Evolutionary conservation across 2,888 invertebrate genomes (phyloP), one percentile per base, ranked within the genome.

Genomic region (Orthonevra nobilis): DNA sequence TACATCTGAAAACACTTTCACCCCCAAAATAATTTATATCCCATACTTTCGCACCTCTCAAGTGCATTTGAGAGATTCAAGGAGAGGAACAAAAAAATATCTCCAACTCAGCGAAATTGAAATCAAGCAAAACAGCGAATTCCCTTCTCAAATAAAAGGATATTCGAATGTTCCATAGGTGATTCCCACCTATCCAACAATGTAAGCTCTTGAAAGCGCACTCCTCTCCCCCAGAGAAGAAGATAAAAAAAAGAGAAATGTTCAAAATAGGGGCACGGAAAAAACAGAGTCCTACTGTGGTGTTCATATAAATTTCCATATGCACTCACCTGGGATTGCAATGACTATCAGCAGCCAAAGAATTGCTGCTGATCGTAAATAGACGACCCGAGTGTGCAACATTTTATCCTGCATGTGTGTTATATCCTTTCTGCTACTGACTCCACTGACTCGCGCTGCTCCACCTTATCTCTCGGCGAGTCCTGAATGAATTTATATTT

Each of bases 261-360:
- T n/a, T n/a, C n/a, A n/a, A 34, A 56, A 63, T 30, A 69, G 28
- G 30, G 32, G 2, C 30, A 42, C 23, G n/a, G n/a, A n/a, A n/a
- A n/a, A 64, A 3, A 23, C 23, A 23, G 3, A 23, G 3, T 23
- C 23, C 3, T 5, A 23, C 23, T 23, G 3, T 23, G 3, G 19
- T 42, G 58, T 60, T 73, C 73, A 66, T 66, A 79, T 79, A 79
- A 73, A 79, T 79, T 79, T 79, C 79, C 79, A 79, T 79, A 79
- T 79, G 79, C 79, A 79, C 79, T 79, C 79, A 79, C 79, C 79
- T 79, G 79, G 79, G 79, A 79, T 68, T 68, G 79, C 79, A 79
- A 61, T 66, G 79, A 79, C 79, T 79, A 79, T 79, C 79, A 79
- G 79, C 79, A 79, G 44, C 54, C 79, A 79, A 79, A 79, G 73